Evolutionary conservation across 2,888 invertebrate species (phyloP), one percentile per base, ranked within the genome.

Genomic region (Cenopis cana): DNA sequence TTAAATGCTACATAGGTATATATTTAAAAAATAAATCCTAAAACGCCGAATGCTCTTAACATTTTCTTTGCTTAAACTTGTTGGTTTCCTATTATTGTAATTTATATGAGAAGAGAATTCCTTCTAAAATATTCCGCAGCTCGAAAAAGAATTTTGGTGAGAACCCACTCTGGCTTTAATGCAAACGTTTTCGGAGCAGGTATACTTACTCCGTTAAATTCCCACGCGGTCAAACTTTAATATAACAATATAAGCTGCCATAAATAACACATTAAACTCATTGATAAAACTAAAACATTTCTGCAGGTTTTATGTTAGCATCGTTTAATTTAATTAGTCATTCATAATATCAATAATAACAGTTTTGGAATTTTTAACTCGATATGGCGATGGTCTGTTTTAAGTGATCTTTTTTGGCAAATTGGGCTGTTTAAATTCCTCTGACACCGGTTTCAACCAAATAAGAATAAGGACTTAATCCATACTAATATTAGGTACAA

Each of bases 161-260:
- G 57, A 68, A 68, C 52, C 38, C 67, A 11, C 50, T 12, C 38
- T 50, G 56, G 49, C 38, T 52, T 38, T 41, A 57, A 49, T 52
- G 29, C 62, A 24, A 64, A 41, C 52, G 41, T 64, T 69, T 59
- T 57, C 52, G 36, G 38, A 69, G 62, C 24, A 54, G 55, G 18
- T 49, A 49, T 6, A 14, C 14, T 0, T 61, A 62, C 41, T 64
- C 64, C 50, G 69, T 64, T 56, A 41, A 14, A 57, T 52, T 68
- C 69, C 69, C 69, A 69, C 69, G 64, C 64, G 41, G 52, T 57
- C 64, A 52, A 69, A 69, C 56, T 57, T 50, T 38, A 57, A n/a
- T 68, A 41, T 33, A 11, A 52, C 29, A 38, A 57, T 29, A 69
- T 59, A 52, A 52, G 33, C 6, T 38, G 54, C 52, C 29, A 17